Evolutionary conservation across 92 coral and sea anemone species (phyloP).

Genomic region (Epizoanthus rinbou): DNA sequence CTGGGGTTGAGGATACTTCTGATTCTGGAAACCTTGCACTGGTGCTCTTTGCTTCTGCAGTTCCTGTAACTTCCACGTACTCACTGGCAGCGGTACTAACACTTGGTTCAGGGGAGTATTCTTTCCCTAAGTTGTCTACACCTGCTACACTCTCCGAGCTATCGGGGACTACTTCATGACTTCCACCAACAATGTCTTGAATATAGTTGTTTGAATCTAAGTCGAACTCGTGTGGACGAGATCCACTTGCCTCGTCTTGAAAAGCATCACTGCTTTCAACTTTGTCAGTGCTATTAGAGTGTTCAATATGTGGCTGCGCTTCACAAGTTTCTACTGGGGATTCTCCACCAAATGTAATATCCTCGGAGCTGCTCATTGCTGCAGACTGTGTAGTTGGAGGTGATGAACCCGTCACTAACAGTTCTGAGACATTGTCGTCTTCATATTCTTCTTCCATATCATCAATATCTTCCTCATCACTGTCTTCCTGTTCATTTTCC

Average conservation of each 20-base stretch:
- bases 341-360: background rate
- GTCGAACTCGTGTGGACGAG: background rate
- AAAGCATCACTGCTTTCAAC: constrained; percentile 11
- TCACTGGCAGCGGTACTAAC: background rate
- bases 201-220: background rate
- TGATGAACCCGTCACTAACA: constrained; percentile 20
- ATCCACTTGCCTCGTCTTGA: background rate
- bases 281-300: background rate
- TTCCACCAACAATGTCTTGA: background rate
- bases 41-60: constrained; percentile 1
- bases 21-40: constrained; percentile 10
- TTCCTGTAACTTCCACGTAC: constrained; percentile 8
- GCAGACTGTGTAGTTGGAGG: constrained; percentile 1
- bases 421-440: background rate
- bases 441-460: background rate
- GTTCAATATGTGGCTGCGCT: background rate
- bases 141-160: constrained; percentile 17
- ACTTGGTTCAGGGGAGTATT: background rate
- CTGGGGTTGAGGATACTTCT: constrained; percentile 45
- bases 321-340: background rate
- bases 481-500: background rate
- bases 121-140: background rate
- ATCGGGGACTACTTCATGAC: constrained; percentile 11
- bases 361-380: constrained; percentile 1
- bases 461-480: background rate